phyloP scores from a whole-genome alignment of 2,888 invertebrate genomes.

The Xanthia icteritia region DNA sequence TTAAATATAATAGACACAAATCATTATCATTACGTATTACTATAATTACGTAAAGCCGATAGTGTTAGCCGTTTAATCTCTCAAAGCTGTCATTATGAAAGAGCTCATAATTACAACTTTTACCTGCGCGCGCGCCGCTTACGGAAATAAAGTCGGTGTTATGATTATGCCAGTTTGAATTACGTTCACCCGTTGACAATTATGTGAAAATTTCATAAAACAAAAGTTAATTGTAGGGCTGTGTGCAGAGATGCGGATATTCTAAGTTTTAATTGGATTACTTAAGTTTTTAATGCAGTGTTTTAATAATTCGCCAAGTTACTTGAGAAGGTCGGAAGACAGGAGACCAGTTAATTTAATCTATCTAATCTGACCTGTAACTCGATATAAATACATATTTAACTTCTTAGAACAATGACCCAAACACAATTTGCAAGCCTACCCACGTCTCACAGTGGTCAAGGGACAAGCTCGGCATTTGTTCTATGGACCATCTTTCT shows the following conservation, averaged over 20 bases:
- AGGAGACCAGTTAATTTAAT: neutral
- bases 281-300: slow-evolving; percentile 1
- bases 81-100: slow-evolving; percentile 56
- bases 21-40: slow-evolving; percentile 47
- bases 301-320: neutral
- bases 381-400: neutral
- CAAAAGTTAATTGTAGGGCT: slow-evolving; percentile 59
- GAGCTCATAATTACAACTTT: slow-evolving; percentile 64
- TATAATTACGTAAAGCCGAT: slow-evolving; percentile 55
- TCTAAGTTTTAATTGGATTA: slow-evolving; percentile 25
- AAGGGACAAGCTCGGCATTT: neutral
- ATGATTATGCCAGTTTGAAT: slow-evolving; percentile 62
- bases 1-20: slow-evolving; percentile 13
- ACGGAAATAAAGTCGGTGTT: slow-evolving; percentile 58
- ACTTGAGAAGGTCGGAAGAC: neutral
- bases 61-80: slow-evolving; percentile 50
- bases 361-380: neutral
- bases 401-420: neutral
- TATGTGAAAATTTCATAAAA: slow-evolving; percentile 65
- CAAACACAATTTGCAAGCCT: neutral
- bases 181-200: slow-evolving; percentile 63
- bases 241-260: slow-evolving; percentile 36
- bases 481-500: slow-evolving; percentile 18
- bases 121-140: slow-evolving; percentile 59
- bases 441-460: neutral